Evolutionary conservation across 2,113 vertebrate genomes (phyloP), one percentile per base, ranked within the genome.

Genomic region (Astur gentilis): DNA sequence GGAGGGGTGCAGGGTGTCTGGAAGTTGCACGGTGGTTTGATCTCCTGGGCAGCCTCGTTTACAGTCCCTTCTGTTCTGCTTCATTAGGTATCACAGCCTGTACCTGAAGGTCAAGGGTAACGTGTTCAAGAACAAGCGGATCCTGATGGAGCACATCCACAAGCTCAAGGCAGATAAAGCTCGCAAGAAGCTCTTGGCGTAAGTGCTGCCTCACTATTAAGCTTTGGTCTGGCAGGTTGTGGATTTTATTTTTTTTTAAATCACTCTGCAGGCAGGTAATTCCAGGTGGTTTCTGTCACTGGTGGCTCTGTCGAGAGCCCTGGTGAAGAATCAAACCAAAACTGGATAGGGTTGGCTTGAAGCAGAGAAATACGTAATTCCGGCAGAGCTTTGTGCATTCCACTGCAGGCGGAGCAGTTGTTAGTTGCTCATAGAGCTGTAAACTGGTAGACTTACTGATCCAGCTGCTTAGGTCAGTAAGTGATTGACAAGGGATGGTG

Each of bases 101-200:
- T 99, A 99, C 97, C 98, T 99, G 97, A 99, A 99, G 95, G 99
- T 99, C 26, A 99, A 99, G 97, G 99, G 99, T 29, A 99, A 99
- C 2, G 99, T 99, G 85, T 99, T 99, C 98, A 99, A 99, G 98
- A 99, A 99, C 97, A 99, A 99, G 97, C 98, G 99, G 54, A 99
- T 99, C 96, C 99, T 99, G 42, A 99, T 99, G 99, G 99, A 99
- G 93, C 99, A 99, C 98, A 99, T 99, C 96, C 99, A 99, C 98
- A 99, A 99, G 92, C 98, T 99, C 95, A 99, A 99, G 98, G 99
- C 99, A 3, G 99, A 99, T 95, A 99, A 99, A 82, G 99, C 99
- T 95, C 99, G 99, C 98, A 99, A 99, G 99, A 99, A 99, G 99
- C 99, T 99, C 64, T 96, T 99, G 98, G 98, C 99, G 99, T 99